A percentile compares a stretch with the other conserved stretches of the same genome.
These are phyloP conservation scores for Saguinus midas DNA, from an alignment of 2,113 vertebrate species.

Conservation along the genomic window DNA sequence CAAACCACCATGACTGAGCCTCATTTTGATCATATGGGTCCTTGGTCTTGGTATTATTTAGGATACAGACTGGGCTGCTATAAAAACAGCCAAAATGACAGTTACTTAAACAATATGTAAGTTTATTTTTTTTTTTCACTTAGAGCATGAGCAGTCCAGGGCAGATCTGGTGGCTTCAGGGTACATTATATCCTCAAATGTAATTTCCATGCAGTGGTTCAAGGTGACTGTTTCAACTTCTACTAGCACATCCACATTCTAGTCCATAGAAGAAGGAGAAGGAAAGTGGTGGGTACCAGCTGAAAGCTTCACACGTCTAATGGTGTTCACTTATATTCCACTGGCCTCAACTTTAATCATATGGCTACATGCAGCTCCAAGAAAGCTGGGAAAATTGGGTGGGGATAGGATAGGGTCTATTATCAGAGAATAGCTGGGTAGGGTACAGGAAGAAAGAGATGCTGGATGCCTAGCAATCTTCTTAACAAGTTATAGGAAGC, in stretches of 20 bases:
- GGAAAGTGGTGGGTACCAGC: neutral
- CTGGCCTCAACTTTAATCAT: neutral
- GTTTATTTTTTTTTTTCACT: neutral
- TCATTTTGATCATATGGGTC: neutral
- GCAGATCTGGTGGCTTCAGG: neutral
- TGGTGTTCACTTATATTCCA: neutral
- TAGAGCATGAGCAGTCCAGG: neutral
- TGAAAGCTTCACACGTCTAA: neutral
- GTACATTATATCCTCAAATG: neutral
- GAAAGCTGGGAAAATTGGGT: neutral
- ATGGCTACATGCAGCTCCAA: neutral
- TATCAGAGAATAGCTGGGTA: neutral
- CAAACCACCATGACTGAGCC: neutral
- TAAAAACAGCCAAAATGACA: neutral
- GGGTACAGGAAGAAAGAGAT: neutral
- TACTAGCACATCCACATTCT: neutral
- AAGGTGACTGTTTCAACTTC: neutral
- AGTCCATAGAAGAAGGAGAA: neutral
- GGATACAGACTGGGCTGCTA: neutral
- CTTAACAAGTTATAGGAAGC: neutral
- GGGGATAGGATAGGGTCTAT: neutral
- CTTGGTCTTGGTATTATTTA: neutral
- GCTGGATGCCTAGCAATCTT: neutral
- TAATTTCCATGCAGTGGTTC: neutral
- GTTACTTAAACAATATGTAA: neutral